Evolutionary conservation across 2,797 vertebrate genomes (phyloP), one percentile per base, ranked within the genome.

Genomic region (Protonibea diacanthus): DNA sequence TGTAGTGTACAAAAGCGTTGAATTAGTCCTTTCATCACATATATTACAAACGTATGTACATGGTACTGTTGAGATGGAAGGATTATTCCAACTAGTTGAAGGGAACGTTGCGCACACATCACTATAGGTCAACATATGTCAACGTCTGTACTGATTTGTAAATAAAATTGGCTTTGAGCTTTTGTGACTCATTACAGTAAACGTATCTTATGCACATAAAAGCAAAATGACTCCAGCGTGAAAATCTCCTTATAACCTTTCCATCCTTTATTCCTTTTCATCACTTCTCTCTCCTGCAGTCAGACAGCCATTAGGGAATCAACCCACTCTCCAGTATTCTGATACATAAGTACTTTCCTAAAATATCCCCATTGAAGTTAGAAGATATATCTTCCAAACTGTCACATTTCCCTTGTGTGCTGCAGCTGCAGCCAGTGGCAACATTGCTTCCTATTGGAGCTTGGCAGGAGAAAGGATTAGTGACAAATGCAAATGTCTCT

Each of bases 351-450:
- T 29, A 65, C 45, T 74, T 55, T 84, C 83, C 81, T 75, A 85
- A 85, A 89, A 89, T 85, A 86, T 74, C 78, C 82, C 78, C 78
- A 84, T 56, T 74, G 65, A 83, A 85, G 81, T 61, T 40, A n/a
- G 77, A 69, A 64, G 74, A 67, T 77, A 56, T 60, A 38, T 78
- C 42, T 77, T 74, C 71, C 55, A 55, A 86, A 77, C 71, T 80
- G 84, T 82, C 81, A 79, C 63, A 71, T 88, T 62, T 71, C 82
- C 53, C 69, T 76, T 65, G 61, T 78, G 74, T 68, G 65, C 67
- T 58, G 73, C 71, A 70, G 81, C 72, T 73, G 81, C 55, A 79
- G 79, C 79, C 75, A 15, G 14, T 79, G 79, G 84, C 82, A 78
- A 57, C 44, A n/a, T 51, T 71, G 52, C 76, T 45, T 85, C 47